Conservation (phyloP, 2,888 invertebrate genomes). For the Geotrupes spiniger region DNA sequence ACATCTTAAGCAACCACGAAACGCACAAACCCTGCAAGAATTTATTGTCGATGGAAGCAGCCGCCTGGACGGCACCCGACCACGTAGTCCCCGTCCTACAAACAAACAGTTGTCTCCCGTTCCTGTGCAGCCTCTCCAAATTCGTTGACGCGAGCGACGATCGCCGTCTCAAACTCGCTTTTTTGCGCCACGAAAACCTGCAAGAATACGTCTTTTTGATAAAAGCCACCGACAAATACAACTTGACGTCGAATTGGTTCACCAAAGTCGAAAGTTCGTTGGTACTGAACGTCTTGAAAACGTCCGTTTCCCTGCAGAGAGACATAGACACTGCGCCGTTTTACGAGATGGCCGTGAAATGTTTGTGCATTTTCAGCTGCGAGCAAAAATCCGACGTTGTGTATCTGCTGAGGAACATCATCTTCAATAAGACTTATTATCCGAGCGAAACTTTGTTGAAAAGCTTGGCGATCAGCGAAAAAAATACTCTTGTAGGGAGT, state of each 20-base stretch:
- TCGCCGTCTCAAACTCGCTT: slow-evolving; percentile 42
- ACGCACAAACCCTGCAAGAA: slow-evolving; percentile 49
- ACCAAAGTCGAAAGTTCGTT: slow-evolving; percentile 62
- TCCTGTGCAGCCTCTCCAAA: slow-evolving; percentile 44
- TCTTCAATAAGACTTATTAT: slow-evolving; percentile 62
- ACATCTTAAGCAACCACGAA: slow-evolving; percentile 50
- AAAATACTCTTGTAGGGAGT: slow-evolving; percentile 50
- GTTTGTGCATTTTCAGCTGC: slow-evolving; percentile 58
- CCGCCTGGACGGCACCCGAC: slow-evolving; percentile 50
- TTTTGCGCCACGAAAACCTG: slow-evolving; percentile 46
- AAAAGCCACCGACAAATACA: slow-evolving; percentile 38
- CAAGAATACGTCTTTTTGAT: slow-evolving; percentile 50
- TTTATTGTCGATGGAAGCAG: slow-evolving; percentile 49
- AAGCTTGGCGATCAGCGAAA: slow-evolving; percentile 54
- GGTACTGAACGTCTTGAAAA: slow-evolving; percentile 54
- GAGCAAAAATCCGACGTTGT: slow-evolving; percentile 60
- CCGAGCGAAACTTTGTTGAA: slow-evolving; percentile 57
- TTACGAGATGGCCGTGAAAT: slow-evolving; percentile 59
- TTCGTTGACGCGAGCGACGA: slow-evolving; percentile 30
- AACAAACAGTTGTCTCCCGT: slow-evolving; percentile 50
- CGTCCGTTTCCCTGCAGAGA: slow-evolving; percentile 41
- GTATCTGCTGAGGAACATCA: slow-evolving; percentile 57
- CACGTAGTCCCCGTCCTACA: slow-evolving; percentile 52
- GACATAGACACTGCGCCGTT: slow-evolving; percentile 53
- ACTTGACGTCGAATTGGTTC: slow-evolving; percentile 60